A percentile compares a stretch with the other conserved stretches of the same genome.
Evolutionary conservation across 2,888 invertebrate genomes (phyloP).

Genomic region (Myopa tessellatipennis): DNA sequence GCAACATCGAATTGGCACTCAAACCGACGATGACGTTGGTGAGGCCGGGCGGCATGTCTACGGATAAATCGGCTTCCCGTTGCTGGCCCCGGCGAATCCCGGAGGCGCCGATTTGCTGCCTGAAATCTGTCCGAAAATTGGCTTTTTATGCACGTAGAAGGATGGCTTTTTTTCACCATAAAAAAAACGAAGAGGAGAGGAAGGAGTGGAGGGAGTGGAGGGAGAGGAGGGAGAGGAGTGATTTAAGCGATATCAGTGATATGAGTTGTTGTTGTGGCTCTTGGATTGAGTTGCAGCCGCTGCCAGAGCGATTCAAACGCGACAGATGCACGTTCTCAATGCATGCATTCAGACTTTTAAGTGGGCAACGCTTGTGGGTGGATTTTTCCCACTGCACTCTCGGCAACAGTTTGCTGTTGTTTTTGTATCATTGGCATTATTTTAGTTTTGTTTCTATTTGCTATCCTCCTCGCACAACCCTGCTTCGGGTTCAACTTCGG

Average conservation of each 20-base stretch:
- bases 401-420: conserved; percentile 11
- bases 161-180: background rate
- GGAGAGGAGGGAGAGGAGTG: background rate
- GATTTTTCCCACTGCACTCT: conserved; percentile 14
- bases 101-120: background rate
- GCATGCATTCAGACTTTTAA: conserved; percentile 10
- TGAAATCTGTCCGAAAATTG: conserved; percentile 15
- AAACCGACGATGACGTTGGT: background rate
- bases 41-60: background rate
- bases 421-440: background rate
- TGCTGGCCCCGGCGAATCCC: background rate
- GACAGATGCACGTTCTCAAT: background rate
- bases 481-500: background rate
- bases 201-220: background rate
- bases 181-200: background rate
- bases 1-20: conserved; percentile 7
- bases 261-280: conserved; percentile 7
- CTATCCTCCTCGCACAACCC: background rate
- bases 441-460: background rate
- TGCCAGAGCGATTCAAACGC: background rate
- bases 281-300: background rate
- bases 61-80: background rate
- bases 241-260: background rate
- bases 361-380: conserved; percentile 25
- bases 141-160: conserved; percentile 13